Evolutionary conservation across 1,140 invertebrate genomes (phyloP).

Genomic region (Ridgeia piscesae): DNA sequence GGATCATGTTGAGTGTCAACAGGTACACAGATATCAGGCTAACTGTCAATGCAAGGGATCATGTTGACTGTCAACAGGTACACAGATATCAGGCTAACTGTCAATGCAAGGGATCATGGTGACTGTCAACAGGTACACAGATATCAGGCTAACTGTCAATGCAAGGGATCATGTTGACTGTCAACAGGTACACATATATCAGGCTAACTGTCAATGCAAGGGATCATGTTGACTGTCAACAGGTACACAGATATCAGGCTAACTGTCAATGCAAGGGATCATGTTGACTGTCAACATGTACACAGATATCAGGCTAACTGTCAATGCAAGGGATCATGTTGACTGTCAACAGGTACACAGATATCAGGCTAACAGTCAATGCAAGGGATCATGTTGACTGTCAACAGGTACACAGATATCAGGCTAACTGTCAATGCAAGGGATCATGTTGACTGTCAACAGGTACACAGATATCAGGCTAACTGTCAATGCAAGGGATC

Average conservation of each 20-base stretch:
- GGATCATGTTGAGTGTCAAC: neutral
- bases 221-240: neutral
- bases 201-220: conserved; percentile 69
- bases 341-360: neutral
- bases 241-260: conserved; percentile 67
- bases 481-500: conserved; percentile 61
- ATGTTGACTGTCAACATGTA: conserved; percentile 59
- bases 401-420: conserved; percentile 56
- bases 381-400: neutral
- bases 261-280: conserved; percentile 61
- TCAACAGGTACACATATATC: conserved; percentile 67
- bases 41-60: conserved; percentile 61
- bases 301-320: conserved; percentile 83
- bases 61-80: neutral
- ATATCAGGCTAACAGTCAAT: conserved; percentile 74
- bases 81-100: conserved; percentile 73
- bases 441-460: neutral
- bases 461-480: conserved; percentile 67
- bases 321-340: conserved; percentile 37
- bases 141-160: conserved; percentile 74
- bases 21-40: conserved; percentile 67
- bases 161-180: neutral
- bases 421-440: conserved; percentile 69
- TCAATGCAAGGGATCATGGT: conserved; percentile 37
- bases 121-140: neutral